Percentiles rank a stretch among this genome's conserved stretches.
phyloP scores from a whole-genome alignment of 1,140 invertebrate species.

The Cepaea nemoralis region DNA sequence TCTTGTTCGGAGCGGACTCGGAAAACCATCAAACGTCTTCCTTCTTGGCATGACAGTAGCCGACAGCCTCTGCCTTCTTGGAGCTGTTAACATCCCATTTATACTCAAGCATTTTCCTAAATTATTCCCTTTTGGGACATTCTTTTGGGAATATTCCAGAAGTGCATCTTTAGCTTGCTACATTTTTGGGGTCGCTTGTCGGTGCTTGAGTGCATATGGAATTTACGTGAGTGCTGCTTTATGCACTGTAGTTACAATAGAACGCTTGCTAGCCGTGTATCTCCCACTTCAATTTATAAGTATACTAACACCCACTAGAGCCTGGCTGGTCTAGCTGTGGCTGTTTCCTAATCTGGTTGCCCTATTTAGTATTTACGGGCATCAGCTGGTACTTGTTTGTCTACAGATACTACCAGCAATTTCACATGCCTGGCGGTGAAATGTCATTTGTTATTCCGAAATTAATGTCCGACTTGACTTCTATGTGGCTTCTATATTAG shows the following conservation, averaged over 20 bases:
- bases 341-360: background rate
- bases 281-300: constrained; percentile 6
- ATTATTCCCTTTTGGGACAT: background rate
- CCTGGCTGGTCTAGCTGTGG: background rate
- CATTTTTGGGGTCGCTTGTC: background rate
- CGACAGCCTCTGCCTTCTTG: background rate
- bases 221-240: background rate
- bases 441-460: background rate
- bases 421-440: background rate
- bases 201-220: background rate
- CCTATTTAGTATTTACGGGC: background rate
- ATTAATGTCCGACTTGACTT: background rate
- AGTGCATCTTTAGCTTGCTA: background rate
- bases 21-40: background rate
- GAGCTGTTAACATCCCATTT: background rate
- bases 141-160: background rate
- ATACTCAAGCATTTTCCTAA: background rate
- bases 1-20: background rate
- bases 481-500: background rate
- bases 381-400: background rate
- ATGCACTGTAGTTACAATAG: background rate
- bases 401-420: background rate
- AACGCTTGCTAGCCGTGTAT: background rate
- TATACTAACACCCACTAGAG: background rate
- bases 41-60: background rate